Evolutionary conservation across 2,888 invertebrate genomes (phyloP), one percentile per base, ranked within the genome.

Genomic region (Dioctria linearis): DNA sequence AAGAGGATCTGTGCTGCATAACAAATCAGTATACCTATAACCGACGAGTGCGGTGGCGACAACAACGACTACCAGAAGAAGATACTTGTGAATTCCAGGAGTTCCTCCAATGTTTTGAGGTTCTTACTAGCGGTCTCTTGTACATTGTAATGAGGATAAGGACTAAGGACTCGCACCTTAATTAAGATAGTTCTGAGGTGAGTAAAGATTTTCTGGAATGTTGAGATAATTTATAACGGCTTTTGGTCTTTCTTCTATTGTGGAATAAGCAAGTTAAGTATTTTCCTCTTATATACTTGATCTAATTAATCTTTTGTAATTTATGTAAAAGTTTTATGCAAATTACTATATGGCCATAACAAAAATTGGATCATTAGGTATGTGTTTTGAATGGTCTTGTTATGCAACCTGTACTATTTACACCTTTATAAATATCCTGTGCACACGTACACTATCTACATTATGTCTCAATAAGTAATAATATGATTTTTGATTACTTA

Each of bases 21-120:
- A 59, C 73, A 75, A 75, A 75, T 75, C 73, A 75, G 59, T 42
- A 25, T 25, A 25, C 25, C n/a, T n/a, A n/a, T n/a, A 25, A 25
- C 43, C 59, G 13, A 59, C 43, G 25, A 75, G 57, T 25, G 25
- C 25, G 25, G 25, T 25, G 25, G 25, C 25, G 25, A 25, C 25
- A 2, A 2, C 25, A 25, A 25, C 25, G 25, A 25, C 25, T 25
- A 25, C 25, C 25, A 25, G 25, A 25, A 0, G 73, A 25, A 75
- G 57, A 75, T 75, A 75, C 57, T 57, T 75, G 73, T 59, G 59
- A 59, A 75, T 75, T 75, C 73, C 59, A 75, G 57, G 73, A 75
- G 73, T 59, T 43, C 59, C 59, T 42, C 73, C 59, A 59, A 75
- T 75, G 59, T 75, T 75, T 75, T 57, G 73, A 42, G 57, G 42